Evolutionary conservation across 2,888 invertebrate genomes (phyloP).

Genomic region (Pyrrhosoma nymphula): DNA sequence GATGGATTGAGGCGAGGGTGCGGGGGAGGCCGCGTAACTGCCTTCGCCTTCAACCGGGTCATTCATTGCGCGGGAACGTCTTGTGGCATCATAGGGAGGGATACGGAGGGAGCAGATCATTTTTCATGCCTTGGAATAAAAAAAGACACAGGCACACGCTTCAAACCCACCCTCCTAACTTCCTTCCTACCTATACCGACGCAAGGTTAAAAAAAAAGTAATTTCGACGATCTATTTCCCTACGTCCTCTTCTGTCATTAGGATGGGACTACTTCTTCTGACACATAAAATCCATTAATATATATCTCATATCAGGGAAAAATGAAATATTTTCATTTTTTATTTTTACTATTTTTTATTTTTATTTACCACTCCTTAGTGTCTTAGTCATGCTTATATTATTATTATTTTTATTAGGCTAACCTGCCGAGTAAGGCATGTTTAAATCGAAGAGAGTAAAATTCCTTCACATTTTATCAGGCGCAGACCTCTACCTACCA

Average conservation of each 20-base stretch:
- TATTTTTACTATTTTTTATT: too few species aligned
- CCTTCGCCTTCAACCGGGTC: not conserved
- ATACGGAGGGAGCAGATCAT: not conserved
- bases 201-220: not conserved
- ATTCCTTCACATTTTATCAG: too few species aligned
- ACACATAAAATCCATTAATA: not conserved
- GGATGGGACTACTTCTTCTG: not conserved
- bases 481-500: too few species aligned
- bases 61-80: conserved; percentile 47
- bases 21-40: not conserved
- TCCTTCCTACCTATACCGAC: conserved; percentile 6
- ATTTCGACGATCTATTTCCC: not conserved
- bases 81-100: not conserved
- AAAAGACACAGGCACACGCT: not conserved
- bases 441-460: too few species aligned
- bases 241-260: not conserved
- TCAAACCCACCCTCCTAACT: not conserved
- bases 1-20: not conserved
- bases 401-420: too few species aligned
- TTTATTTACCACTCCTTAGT: too few species aligned
- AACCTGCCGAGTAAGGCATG: too few species aligned
- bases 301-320: too few species aligned
- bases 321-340: too few species aligned
- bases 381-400: too few species aligned
- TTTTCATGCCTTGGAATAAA: conserved; percentile 45